Percentiles rank a stretch among this genome's conserved stretches.
These are phyloP conservation scores for Eospalax fontanierii DNA, from an alignment of 2,797 vertebrate species.

Conservation along the genomic window DNA sequence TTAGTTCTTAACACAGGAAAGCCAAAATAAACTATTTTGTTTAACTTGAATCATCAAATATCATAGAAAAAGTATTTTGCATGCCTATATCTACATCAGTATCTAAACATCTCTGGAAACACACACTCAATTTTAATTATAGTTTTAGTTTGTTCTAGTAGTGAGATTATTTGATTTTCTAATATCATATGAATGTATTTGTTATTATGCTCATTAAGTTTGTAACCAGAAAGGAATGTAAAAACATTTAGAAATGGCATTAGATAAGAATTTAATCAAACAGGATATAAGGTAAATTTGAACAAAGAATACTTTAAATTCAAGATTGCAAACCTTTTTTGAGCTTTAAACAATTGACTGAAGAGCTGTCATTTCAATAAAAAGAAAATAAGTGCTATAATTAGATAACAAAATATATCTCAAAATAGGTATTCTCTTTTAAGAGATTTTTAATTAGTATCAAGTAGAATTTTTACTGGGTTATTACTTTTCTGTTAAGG, in stretches of 20 bases:
- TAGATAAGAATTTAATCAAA: not conserved
- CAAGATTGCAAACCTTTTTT: not conserved
- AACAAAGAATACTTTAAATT: not conserved
- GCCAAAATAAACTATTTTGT: too few relatives aligned
- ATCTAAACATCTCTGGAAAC: not conserved
- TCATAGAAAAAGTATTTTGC: not conserved
- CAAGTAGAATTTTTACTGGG: not conserved
- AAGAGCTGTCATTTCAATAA: not conserved
- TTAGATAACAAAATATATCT: slow-evolving; percentile 14
- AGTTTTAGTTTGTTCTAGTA: not conserved
- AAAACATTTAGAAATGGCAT: slow-evolving; percentile 3
- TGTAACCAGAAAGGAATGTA: not conserved
- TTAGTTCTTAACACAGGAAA: too few relatives aligned
- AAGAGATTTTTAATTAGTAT: slow-evolving; percentile 5
- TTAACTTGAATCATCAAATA: too few relatives aligned
- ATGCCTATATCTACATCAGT: not conserved
- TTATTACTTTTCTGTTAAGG: not conserved
- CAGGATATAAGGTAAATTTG: not conserved
- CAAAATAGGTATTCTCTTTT: not conserved
- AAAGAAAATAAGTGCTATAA: not conserved
- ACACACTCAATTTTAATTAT: not conserved
- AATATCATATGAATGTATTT: not conserved
- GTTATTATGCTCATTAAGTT: not conserved
- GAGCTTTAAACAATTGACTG: slow-evolving; percentile 10
- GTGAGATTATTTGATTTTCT: not conserved